Evolutionary conservation across 2,888 invertebrate genomes (phyloP).

Genomic region (Volucella inflata): DNA sequence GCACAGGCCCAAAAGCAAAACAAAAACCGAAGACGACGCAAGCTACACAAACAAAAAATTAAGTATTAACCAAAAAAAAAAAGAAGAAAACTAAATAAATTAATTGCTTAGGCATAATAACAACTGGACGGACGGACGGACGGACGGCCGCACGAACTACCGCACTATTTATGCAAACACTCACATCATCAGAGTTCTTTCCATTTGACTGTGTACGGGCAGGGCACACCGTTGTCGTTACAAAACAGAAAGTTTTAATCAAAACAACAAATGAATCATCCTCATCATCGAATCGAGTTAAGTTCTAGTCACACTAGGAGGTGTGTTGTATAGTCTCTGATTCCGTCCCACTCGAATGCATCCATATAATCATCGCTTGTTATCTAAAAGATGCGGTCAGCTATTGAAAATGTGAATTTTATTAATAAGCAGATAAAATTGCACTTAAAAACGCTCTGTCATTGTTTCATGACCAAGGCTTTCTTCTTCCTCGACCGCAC

Average conservation of each 20-base stretch:
- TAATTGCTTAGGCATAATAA: conserved; percentile 7
- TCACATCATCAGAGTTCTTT: not conserved
- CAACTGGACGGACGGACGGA: conserved; percentile 8
- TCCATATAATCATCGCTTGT: conserved; percentile 1
- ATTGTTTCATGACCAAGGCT: conserved; percentile 42
- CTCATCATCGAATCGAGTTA: conserved; percentile 23
- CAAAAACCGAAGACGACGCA: not conserved
- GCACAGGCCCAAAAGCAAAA: conserved; percentile 29
- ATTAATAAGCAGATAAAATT: conserved; percentile 36
- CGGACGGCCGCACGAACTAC: not conserved
- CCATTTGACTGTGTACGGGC: too few relatives aligned
- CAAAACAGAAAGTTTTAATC: conserved; percentile 13
- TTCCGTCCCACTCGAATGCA: not conserved
- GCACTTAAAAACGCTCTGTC: conserved; percentile 48
- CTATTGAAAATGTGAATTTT: conserved; percentile 8
- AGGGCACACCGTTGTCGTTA: not conserved
- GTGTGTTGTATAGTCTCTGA: too few relatives aligned
- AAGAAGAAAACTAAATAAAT: conserved; percentile 14
- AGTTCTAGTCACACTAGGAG: not conserved
- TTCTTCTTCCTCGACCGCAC: not conserved
- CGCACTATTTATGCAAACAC: conserved; percentile 11
- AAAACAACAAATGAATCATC: conserved; percentile 63
- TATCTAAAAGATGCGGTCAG: conserved; percentile 29
- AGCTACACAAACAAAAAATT: conserved; percentile 20
- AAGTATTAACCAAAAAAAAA: not conserved